These are phyloP conservation scores for Prionace glauca DNA, from an alignment of 2,797 vertebrate species.

Conservation along the genomic window DNA sequence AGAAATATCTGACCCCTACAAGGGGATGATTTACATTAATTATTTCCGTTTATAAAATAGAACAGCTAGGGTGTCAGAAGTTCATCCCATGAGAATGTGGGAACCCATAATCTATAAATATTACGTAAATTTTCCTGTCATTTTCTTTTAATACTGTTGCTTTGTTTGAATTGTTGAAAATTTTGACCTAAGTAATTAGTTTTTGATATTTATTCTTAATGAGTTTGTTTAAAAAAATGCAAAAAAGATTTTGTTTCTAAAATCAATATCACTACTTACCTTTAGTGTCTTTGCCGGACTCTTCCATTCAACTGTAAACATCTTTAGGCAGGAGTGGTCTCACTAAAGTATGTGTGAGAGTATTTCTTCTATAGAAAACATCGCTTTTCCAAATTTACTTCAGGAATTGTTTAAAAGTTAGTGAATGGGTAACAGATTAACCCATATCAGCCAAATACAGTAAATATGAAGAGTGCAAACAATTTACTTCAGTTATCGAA, in stretches of 20 bases:
- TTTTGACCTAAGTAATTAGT: not conserved
- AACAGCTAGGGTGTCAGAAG: not conserved
- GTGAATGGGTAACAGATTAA: conserved; percentile 47
- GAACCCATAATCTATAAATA: not conserved
- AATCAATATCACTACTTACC: not conserved
- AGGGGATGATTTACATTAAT: not conserved
- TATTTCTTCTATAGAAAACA: conserved; percentile 39
- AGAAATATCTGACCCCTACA: not conserved
- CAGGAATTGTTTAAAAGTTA: conserved; percentile 42
- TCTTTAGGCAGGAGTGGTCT: not conserved
- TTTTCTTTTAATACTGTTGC: not conserved
- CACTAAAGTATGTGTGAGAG: not conserved
- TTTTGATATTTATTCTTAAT: not conserved
- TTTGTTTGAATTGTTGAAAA: not conserved
- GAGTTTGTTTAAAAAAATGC: too few species aligned
- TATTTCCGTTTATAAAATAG: not conserved
- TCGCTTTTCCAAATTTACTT: conserved; percentile 32
- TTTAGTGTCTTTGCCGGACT: not conserved
- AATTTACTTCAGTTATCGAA: conserved; percentile 42
- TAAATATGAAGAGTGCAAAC: conserved; percentile 41
- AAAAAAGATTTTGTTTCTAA: not conserved
- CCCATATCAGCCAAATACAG: conserved; percentile 46
- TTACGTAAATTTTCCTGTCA: not conserved
- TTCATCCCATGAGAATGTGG: not conserved
- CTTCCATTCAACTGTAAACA: not conserved